A percentile compares a stretch with the other conserved stretches of the same genome.
Conservation (phyloP, 2,888 invertebrate genomes). For the Standfussiana lucernea region DNA sequence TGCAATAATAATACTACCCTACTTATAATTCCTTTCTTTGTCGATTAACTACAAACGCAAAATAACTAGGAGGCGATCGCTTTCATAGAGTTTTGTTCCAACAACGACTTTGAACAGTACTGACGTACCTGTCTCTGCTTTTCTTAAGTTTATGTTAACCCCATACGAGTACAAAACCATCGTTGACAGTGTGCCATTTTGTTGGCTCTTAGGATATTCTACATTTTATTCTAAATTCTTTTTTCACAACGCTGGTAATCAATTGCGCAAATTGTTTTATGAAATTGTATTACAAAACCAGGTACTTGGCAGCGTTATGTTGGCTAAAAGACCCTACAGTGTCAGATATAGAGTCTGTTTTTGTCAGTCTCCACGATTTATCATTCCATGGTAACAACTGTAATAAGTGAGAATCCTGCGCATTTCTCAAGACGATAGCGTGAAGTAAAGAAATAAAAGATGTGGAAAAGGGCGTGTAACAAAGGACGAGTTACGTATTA, state of each 20-base stretch:
- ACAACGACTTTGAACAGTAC: neutral
- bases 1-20: neutral
- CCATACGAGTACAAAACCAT: neutral
- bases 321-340: neutral
- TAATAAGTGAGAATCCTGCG: slow-evolving; percentile 41
- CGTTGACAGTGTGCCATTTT: neutral
- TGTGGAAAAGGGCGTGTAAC: slow-evolving; percentile 55
- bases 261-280: neutral
- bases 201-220: neutral
- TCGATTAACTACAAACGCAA: neutral
- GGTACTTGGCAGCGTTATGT: neutral
- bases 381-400: slow-evolving; percentile 26
- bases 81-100: neutral
- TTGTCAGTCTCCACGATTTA: neutral
- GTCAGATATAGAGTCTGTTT: neutral
- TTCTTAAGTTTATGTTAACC: neutral
- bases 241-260: neutral
- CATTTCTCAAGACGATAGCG: slow-evolving; percentile 46
- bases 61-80: neutral
- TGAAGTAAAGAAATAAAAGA: slow-evolving; percentile 57
- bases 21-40: no score
- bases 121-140: neutral
- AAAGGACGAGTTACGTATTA: slow-evolving; percentile 57
- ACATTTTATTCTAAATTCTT: no score
- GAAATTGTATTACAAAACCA: neutral